Evolutionary conservation across 2,888 invertebrate species (phyloP), one percentile per base, ranked within the genome.

Genomic region (Oasisia sp.): DNA sequence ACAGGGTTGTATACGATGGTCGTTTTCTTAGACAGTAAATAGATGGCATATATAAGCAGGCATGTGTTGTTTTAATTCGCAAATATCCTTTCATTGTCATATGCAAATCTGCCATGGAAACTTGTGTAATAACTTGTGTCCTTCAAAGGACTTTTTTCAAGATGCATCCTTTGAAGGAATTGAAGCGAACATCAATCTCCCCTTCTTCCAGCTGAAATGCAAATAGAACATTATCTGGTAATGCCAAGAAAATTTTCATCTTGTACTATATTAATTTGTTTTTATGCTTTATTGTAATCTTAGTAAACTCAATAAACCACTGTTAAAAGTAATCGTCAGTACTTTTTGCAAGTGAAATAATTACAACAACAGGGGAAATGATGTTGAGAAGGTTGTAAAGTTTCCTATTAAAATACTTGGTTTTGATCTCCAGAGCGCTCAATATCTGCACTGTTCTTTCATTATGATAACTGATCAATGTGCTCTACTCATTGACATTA

Each of bases 151-250:
- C 19, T 74, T 74, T n/a, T 74, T 92, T 32, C 32, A 94, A 93
- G 11, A 95, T 93, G 94, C 96, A 96, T n/a, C 96, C 96, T 94
- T 96, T 96, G 93, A 95, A 96, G 9, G 96, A 95, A 92, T 95
- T 95, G 92, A 95, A 93, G 91, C 96, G 92, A 0, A 95, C 95
- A 94, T 96, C 96, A 90, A 96, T 95, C 93, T 96, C 96, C 89
- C 96, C 96, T 91, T 96, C 95, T 93, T 96, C 96, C 27, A 96
- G 94, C 94, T 95, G 95, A 58, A 95, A 94, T 45, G 91, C 89
- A 93, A 92, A 92, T 74, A 74, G 27, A 74, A n/a, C 74, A 74
- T 27, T 74, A 27, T 74, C 27, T 74, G 74, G 19, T 74, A 74
- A 27, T 74, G 27, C 74, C 74, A 74, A 27, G 91, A 50, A 89